These are phyloP conservation scores for Lamellibrachia satsuma DNA, from an alignment of 2,888 invertebrate species.

Conservation along the genomic window DNA sequence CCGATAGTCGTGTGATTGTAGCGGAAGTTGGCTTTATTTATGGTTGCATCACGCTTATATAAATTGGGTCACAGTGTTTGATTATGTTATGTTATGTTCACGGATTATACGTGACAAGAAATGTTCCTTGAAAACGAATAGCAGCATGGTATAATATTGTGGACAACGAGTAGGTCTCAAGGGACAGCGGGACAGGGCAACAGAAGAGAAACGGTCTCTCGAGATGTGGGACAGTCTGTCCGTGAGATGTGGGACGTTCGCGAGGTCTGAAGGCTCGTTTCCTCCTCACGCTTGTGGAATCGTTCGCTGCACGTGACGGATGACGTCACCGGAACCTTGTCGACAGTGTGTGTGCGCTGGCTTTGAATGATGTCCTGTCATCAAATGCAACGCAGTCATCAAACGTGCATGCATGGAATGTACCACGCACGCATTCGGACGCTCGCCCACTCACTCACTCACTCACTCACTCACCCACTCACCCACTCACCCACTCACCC, in stretches of 20 bases:
- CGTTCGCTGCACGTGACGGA: not conserved
- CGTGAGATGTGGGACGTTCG: not conserved
- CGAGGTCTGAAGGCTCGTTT: no score
- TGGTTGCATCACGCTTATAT: not conserved
- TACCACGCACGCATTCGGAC: not conserved
- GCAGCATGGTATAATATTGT: not conserved
- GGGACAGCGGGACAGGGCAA: not conserved
- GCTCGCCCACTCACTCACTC: not conserved
- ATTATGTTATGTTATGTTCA: not conserved
- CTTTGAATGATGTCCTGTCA: not conserved
- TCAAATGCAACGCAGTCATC: not conserved
- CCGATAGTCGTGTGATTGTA: not conserved
- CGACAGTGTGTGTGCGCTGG: not conserved
- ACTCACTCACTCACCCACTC: not conserved
- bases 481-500: no score
- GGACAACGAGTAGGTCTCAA: not conserved
- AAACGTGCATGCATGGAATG: not conserved
- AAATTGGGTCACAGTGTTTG: not conserved
- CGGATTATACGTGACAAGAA: not conserved
- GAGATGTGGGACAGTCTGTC: not conserved
- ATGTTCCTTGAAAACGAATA: not conserved
- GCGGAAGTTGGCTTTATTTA: not conserved
- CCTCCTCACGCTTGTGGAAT: not conserved
- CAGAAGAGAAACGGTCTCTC: not conserved
- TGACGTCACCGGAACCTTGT: not conserved